phyloP scores from a whole-genome alignment of 2,797 vertebrate species.

The Sebastes diploproa region DNA sequence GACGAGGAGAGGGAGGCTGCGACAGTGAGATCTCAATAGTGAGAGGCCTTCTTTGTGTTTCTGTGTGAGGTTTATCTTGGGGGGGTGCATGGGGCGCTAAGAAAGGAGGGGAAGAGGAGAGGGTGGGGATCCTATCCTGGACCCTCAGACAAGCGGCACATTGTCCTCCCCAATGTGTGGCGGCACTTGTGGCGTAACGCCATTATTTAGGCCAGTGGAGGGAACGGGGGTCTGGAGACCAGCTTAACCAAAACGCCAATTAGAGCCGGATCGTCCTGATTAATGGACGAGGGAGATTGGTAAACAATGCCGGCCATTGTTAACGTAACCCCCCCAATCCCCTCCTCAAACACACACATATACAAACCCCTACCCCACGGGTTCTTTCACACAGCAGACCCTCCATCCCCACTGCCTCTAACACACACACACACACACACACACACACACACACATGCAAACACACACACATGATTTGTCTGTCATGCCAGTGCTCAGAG shows the following conservation, averaged over 20 bases:
- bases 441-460: background rate
- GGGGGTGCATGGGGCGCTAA: constrained; percentile 63
- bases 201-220: constrained; percentile 83
- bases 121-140: constrained; percentile 72
- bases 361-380: constrained; percentile 39
- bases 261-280: constrained; percentile 85
- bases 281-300: constrained; percentile 79
- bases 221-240: constrained; percentile 86
- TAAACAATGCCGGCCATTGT: constrained; percentile 82
- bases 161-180: constrained; percentile 81
- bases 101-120: constrained; percentile 68
- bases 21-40: constrained; percentile 83
- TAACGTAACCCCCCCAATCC: constrained; percentile 42
- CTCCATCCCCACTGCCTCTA: constrained; percentile 29
- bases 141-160: constrained; percentile 79
- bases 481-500: constrained; percentile 27
- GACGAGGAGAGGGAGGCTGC: constrained; percentile 69
- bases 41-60: constrained; percentile 81
- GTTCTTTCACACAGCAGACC: constrained; percentile 64
- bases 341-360: constrained; percentile 4
- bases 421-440: constrained; percentile 16
- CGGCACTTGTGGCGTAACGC: constrained; percentile 81
- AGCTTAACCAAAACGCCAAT: constrained; percentile 92
- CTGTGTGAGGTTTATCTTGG: constrained; percentile 81
- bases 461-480: constrained; percentile 41